These are phyloP conservation scores for Pristionchus exspectatus DNA, from an alignment of 2,888 invertebrate species.

Conservation along the genomic window DNA sequence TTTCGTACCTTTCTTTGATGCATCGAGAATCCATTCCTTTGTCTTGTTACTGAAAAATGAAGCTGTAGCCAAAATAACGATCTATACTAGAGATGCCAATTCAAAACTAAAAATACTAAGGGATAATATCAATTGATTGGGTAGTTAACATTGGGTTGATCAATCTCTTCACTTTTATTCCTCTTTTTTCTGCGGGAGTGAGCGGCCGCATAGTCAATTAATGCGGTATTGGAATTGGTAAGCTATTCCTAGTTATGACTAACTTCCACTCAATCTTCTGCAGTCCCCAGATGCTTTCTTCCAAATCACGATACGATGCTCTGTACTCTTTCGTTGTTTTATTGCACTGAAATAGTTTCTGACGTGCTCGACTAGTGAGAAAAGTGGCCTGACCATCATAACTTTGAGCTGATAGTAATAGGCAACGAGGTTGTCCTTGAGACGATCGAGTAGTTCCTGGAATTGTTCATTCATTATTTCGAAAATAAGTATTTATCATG, in stretches of 20 bases:
- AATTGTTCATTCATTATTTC: neutral
- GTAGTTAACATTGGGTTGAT: no score
- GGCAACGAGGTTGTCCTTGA: neutral
- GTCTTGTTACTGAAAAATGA: neutral
- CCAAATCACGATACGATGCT: neutral
- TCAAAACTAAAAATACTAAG: no score
- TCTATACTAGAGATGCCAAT: no score
- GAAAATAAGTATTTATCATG: no score
- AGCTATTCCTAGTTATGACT: neutral
- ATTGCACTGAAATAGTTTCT: neutral
- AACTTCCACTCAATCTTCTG: neutral
- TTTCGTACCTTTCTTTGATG: neutral
- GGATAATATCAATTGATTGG: no score
- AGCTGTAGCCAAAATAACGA: neutral
- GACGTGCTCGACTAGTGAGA: neutral
- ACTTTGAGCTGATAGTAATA: neutral
- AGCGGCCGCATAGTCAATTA: no score
- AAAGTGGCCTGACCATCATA: neutral
- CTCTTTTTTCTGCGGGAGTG: no score
- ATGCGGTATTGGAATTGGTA: no score
- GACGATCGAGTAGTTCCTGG: neutral
- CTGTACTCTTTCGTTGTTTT: neutral
- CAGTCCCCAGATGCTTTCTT: neutral
- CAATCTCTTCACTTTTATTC: no score
- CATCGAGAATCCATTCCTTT: slow-evolving; percentile 2